Percentiles rank a stretch among this genome's conserved stretches.
These are phyloP conservation scores for Diprion similis DNA, from an alignment of 1,140 invertebrate species.

Conservation along the genomic window DNA sequence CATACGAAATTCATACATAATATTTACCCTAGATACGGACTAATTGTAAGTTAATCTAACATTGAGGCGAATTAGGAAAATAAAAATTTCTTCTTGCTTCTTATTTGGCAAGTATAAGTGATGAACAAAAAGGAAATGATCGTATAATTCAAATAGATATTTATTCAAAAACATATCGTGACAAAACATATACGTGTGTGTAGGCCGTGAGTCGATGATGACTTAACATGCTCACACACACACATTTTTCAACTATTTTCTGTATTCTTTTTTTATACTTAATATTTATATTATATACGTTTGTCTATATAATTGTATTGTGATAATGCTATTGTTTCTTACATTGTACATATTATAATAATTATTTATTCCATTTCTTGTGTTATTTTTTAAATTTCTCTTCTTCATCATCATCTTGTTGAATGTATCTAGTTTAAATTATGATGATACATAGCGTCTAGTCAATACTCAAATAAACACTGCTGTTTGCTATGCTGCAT, in stretches of 20 bases:
- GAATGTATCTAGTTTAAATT: constrained; percentile 9
- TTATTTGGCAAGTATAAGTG: too few relatives aligned
- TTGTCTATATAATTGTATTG: constrained; percentile 12
- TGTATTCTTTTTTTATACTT: constrained; percentile 28
- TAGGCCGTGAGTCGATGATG: constrained; percentile 24
- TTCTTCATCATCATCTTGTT: neutral
- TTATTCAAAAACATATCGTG: constrained; percentile 57
- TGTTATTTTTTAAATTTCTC: constrained; percentile 32
- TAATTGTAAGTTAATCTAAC: too few relatives aligned
- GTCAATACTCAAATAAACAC: constrained; percentile 23
- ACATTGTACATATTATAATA: constrained; percentile 25
- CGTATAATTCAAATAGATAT: constrained; percentile 55
- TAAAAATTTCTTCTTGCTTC: too few relatives aligned
- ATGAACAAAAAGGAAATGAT: too few relatives aligned
- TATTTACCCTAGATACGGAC: too few relatives aligned
- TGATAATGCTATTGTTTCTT: neutral
- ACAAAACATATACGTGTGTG: constrained; percentile 50
- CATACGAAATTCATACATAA: too few relatives aligned
- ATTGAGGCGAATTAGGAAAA: too few relatives aligned
- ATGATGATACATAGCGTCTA: constrained; percentile 38
- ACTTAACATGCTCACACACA: constrained; percentile 35
- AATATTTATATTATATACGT: constrained; percentile 34
- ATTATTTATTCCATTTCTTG: constrained; percentile 26
- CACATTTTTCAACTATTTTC: constrained; percentile 31
- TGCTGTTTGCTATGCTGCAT: constrained; percentile 25